Evolutionary conservation across 2,888 invertebrate genomes (phyloP).

Genomic region (Theodoxus fluviatilis): DNA sequence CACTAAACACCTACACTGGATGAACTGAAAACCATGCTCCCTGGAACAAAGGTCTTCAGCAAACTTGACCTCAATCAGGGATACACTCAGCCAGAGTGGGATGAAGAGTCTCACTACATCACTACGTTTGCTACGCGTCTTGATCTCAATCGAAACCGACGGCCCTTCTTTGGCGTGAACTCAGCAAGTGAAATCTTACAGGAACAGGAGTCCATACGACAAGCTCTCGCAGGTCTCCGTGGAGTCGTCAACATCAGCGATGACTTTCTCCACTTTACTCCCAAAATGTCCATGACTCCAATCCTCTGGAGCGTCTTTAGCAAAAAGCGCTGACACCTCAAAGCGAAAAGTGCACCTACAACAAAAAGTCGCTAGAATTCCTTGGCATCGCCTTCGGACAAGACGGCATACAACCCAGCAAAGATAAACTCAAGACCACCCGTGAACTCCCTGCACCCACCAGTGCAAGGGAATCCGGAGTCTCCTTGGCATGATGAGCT

Average conservation of each 20-base stretch:
- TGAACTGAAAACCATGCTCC: slow-evolving; percentile 33
- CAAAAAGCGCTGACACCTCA: slow-evolving; percentile 25
- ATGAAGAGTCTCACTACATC: slow-evolving; percentile 37
- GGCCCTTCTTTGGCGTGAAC: slow-evolving; percentile 37
- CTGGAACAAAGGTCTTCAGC: slow-evolving; percentile 34
- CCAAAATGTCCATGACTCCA: slow-evolving; percentile 25
- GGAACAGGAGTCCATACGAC: slow-evolving; percentile 28
- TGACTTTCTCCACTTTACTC: slow-evolving; percentile 26
- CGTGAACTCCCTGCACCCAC: slow-evolving; percentile 15
- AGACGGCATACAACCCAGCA: slow-evolving; percentile 20
- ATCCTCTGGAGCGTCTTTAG: slow-evolving; percentile 13
- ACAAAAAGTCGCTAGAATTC: slow-evolving; percentile 21
- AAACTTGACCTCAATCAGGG: slow-evolving; percentile 43
- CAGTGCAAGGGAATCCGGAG: slow-evolving; percentile 27
- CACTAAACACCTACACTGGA: slow-evolving; percentile 33
- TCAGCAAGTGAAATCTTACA: slow-evolving; percentile 39
- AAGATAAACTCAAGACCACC: slow-evolving; percentile 23
- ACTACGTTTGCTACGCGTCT: slow-evolving; percentile 43
- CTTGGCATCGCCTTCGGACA: slow-evolving; percentile 1
- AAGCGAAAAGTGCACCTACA: slow-evolving; percentile 23
- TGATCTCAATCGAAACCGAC: slow-evolving; percentile 37
- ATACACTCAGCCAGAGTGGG: slow-evolving; percentile 41
- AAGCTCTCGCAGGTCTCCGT: slow-evolving; percentile 16
- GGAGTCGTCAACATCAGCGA: slow-evolving; percentile 28
- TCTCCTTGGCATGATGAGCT: slow-evolving; percentile 27